phyloP scores from a whole-genome alignment of 1,140 invertebrate species.

The Diachasma alloeum region DNA sequence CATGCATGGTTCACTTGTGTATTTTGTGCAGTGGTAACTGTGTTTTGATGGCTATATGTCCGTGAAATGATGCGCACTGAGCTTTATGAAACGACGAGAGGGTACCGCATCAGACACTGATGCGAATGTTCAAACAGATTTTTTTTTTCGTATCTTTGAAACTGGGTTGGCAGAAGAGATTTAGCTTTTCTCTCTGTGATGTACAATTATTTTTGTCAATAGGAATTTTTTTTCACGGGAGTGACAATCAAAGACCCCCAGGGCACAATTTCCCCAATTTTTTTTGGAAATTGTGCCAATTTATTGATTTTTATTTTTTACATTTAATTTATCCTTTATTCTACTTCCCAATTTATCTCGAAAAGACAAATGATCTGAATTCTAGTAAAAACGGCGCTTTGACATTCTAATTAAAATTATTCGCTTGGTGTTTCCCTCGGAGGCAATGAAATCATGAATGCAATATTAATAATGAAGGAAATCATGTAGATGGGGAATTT shows the following conservation, averaged over 20 bases:
- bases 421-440: too few relatives aligned
- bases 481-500: not conserved
- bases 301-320: too few relatives aligned
- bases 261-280: too few relatives aligned
- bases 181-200: not conserved
- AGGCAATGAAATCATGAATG: not conserved
- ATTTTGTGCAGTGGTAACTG: slow-evolving; percentile 14
- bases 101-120: not conserved
- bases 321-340: too few relatives aligned
- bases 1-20: not conserved
- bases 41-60: slow-evolving; percentile 23
- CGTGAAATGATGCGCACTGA: slow-evolving; percentile 20
- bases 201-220: not conserved
- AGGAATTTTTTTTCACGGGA: not conserved
- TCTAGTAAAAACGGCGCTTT: too few relatives aligned
- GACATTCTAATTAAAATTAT: not conserved
- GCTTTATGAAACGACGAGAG: slow-evolving; percentile 7
- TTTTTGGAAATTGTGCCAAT: too few relatives aligned
- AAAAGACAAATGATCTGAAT: too few relatives aligned
- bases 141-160: not conserved
- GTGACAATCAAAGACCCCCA: too few relatives aligned
- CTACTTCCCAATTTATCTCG: too few relatives aligned
- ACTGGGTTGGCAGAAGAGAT: not conserved
- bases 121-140: not conserved
- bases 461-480: not conserved